Base-by-base conservation (phyloP, 2,888 invertebrate species). In the Cryptophagus acutangulus region DNA sequence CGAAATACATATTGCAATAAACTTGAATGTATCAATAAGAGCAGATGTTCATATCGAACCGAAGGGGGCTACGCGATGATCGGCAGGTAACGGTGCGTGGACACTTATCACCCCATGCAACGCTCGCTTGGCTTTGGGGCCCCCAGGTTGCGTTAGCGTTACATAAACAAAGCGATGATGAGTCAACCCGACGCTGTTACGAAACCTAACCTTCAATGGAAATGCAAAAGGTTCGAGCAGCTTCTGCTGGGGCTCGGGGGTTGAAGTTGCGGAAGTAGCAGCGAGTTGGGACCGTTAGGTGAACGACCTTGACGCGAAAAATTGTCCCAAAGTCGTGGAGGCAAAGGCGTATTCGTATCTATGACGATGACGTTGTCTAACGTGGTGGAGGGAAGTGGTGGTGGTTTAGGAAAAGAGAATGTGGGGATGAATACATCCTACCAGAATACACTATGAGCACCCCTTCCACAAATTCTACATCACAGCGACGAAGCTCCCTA, bases 361-460 rank as follows among this genome's bases (percentile, higher is more conserved):
- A 62, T 61, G 63, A 60, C 64, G 65, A 65, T 66, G 69, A 66
- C 66, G 65, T n/a, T n/a, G 62, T 57, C 57, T 57, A 62, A 54
- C 63, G 68, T 67, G 66, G 69, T 67, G 69, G 70, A 67, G 66
- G 66, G 59, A 61, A 60, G 67, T 68, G 63, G 67, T 65, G 66
- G 66, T 67, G 66, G 66, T 65, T 67, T 65, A 33, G 37, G 65
- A 64, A 65, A 65, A 16, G 16, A 31, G 67, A 67, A 67, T 67
- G 70, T 70, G 70, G 70, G 70, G 70, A 70, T 70, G 70, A 70
- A 69, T 67, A 63, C 65, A 65, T 67, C 68, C 68, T 66, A 68
- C 68, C 68, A 67, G 68, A 67, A 63, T 64, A 68, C 66, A 58
- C 65, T 61, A 61, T 60, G 67, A 67, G 64, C 68, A 69, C 69